Base-by-base conservation (phyloP, 2,888 invertebrate genomes). In the Polymixis flavicincta region DNA sequence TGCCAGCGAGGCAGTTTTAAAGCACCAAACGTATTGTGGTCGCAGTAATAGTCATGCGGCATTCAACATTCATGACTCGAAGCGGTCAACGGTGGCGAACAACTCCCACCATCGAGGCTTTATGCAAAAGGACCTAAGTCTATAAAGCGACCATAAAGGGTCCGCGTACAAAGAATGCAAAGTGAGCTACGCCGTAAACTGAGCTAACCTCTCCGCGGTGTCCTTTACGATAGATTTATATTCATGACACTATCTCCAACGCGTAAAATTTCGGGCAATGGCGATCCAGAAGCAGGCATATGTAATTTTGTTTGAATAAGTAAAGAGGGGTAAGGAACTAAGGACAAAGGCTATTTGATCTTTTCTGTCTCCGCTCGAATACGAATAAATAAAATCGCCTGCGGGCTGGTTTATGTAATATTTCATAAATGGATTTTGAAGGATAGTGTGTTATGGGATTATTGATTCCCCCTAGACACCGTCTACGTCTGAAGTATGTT, bases 241-340 rank as follows among this genome's bases (percentile, higher is more conserved):
- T 96, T 96, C 96, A 96, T 96, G 96, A 93, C 96, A 95, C 95
- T 95, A 95, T 96, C 95, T 96, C 93, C 89, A 92, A 92, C 94
- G 95, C 96, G 96, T 96, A 96, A 96, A 96, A 96, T 96, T 96
- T 96, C 96, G 96, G 95, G 93, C 95, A 93, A 94, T 94, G 95
- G 96, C 95, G 94, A 96, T 95, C 94, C 95, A 92, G 94, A 94
- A 94, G 94, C 94, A 93, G 94, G 96, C 96, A 96, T 96, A 96
- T 95, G 96, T 96, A 96, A 96, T 96, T 96, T 96, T 96, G 96
- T 96, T 96, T 96, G 96, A 96, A 96, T 96, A 96, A 96, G 96
- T 95, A 96, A 96, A 94, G 93, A 94, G 94, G 95, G 94, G 92
- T 89, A 90, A 94, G 78, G 77, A 87, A 87, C 84, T 88, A 87